Evolutionary conservation across 2,888 invertebrate species (phyloP), one percentile per base, ranked within the genome.

Genomic region (Fabriciana adippe): DNA sequence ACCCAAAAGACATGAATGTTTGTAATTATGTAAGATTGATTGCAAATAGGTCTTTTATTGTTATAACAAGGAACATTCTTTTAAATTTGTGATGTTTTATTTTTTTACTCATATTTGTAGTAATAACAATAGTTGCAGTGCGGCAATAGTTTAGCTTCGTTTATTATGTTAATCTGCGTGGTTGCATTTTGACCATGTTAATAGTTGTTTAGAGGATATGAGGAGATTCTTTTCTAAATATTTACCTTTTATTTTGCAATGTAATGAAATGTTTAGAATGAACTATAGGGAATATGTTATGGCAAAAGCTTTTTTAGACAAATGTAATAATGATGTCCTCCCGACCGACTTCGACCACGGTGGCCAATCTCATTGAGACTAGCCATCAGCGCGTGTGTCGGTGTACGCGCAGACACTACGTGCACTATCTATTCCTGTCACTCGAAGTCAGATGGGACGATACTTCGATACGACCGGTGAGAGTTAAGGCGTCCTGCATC

Each of bases 21-120:
- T 59, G 59, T 59, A 59, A 59, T 48, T 59, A 50, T 16, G 6
- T 66, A 48, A 67, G 65, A 66, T 71, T 70, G 66, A 69, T 64
- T 73, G 75, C 26, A 31, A 59, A 16, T 48, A 48, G 2, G n/a
- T n/a, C 26, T 26, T 57, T 48, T 16, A 59, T n/a, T 59, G 6
- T 59, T 59, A 48, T 16, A 31, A 48, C n/a, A 48, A 48, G 59
- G n/a, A 48, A 26, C 2, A 16, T 21, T 59, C 47, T 59, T 48
- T 26, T 48, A 11, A 48, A 48, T 48, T 48, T 31, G 26, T 31
- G 59, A 59, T 59, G 15, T 59, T 59, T 59, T 16, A 48, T 59
- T 59, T 59, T 48, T 48, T 31, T 31, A 48, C n/a, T 48, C 26
- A n/a, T 59, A n/a, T 59, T 59, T 8, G 8, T 41, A 59, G 47